Evolutionary conservation across 2,888 invertebrate species (phyloP), one percentile per base, ranked within the genome.

Genomic region (Muschampia staudingeri): DNA sequence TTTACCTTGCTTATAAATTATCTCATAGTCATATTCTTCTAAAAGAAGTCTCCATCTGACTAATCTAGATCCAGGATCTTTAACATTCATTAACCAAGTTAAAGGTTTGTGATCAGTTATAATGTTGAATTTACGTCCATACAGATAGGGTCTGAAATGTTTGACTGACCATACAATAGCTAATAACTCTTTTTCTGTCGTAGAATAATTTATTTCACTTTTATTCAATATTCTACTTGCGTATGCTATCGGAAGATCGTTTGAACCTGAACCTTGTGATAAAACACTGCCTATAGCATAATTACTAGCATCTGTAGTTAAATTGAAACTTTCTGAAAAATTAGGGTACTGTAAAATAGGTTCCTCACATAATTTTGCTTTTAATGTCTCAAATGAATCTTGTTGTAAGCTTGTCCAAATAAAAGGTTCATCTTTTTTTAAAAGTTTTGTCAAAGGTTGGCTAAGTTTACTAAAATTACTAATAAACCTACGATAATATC

Each of bases 1-100:
- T 44, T 79, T 83, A 12, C 84, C 86, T 82, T 78, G 81, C 80
- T 84, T 84, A 67, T 86, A 84, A 12, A 84, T 40, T 65, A 52
- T 52, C 11, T 52, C 52, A n/a, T 52, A 84, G 5, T 84, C 83
- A 65, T 86, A 86, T 78, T 84, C 86, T 67, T 83, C 80, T 48
- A 86, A 42, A 0, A 52, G 11, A n/a, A 52, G 52, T 52, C 52
- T 52, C 52, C 83, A 82, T 79, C 85, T 71, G 14, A 79, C 80
- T 80, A 52, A 52, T 6, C 82, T 77, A 40, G 82, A 81, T 40
- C 82, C 79, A 30, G 84, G 82, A 56, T 84, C 85, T 71, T 85
- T 84, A 16, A 79, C 79, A 70, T 82, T 85, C 34, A 83, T 71
- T n/a, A 83, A 65, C 84, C 84, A 83, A 11, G 34, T 70, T 34